Percentiles rank a stretch among this genome's conserved stretches.
These are phyloP conservation scores for Parus major DNA, from an alignment of 2,113 vertebrate species.

Conservation along the genomic window DNA sequence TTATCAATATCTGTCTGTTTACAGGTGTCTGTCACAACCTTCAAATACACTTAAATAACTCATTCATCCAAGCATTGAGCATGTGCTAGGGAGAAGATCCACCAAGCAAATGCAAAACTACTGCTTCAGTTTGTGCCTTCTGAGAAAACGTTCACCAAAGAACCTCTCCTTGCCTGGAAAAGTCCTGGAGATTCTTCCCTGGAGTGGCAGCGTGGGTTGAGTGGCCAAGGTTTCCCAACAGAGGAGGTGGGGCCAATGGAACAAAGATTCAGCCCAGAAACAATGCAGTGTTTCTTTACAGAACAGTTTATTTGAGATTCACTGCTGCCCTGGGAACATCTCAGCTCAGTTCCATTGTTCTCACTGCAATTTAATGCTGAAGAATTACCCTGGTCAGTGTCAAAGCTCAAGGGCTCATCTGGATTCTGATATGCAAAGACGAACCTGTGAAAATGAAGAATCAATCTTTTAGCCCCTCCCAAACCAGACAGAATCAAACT, in stretches of 20 bases:
- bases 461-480: not conserved
- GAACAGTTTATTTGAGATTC: not conserved
- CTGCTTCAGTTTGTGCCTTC: not conserved
- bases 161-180: not conserved
- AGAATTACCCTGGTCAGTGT: not conserved
- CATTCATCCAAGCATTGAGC: constrained; percentile 21
- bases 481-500: constrained; percentile 25
- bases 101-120: constrained; percentile 8
- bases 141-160: not conserved
- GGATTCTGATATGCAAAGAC: not conserved
- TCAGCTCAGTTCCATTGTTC: not conserved
- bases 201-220: rapidly evolving
- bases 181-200: not conserved
- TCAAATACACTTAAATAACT: constrained; percentile 61
- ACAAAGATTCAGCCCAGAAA: not conserved
- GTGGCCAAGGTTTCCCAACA: not conserved
- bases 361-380: not conserved
- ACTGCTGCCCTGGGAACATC: not conserved
- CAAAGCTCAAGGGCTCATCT: not conserved
- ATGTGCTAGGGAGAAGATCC: not conserved
- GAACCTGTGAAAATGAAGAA: not conserved
- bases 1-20: constrained; percentile 69
- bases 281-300: not conserved
- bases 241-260: not conserved
- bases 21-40: constrained; percentile 72